phyloP scores from a whole-genome alignment of 2,888 invertebrate species.

The Myathropa florea region DNA sequence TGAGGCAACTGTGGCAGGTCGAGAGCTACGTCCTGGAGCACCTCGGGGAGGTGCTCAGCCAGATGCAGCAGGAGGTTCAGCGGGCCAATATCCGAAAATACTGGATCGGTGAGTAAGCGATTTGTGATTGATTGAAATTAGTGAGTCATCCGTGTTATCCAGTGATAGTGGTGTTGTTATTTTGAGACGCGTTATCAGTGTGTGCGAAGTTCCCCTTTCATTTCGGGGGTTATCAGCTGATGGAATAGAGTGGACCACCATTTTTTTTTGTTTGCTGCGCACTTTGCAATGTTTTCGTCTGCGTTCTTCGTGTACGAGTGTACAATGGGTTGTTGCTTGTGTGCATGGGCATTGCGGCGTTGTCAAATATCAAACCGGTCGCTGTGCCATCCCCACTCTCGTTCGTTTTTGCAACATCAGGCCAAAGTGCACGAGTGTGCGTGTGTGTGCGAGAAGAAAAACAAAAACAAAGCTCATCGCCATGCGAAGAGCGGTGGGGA shows the following conservation, averaged over 20 bases:
- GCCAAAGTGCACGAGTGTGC: not conserved
- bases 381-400: not conserved
- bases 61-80: constrained; percentile 1
- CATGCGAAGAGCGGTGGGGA: no score
- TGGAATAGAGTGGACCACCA: not conserved
- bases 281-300: constrained; percentile 28
- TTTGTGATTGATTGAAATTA: not conserved
- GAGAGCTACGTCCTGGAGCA: constrained; percentile 53
- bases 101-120: constrained; percentile 57
- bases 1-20: constrained; percentile 56
- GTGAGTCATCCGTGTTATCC: not conserved
- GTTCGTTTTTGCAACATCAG: not conserved
- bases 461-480: not conserved
- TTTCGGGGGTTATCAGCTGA: constrained; percentile 46
- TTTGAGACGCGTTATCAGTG: constrained; percentile 26
- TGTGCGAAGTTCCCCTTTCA: not conserved
- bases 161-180: constrained; percentile 9
- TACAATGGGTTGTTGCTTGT: not conserved
- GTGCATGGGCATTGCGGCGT: constrained; percentile 12
- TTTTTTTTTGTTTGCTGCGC: constrained; percentile 36
- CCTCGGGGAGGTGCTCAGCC: constrained; percentile 11
- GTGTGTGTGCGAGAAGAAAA: not conserved
- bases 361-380: constrained; percentile 40
- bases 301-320: not conserved
- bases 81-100: constrained; percentile 30